Percentiles rank a stretch among this genome's conserved stretches.
These are phyloP conservation scores for Nudaria mundana DNA, from an alignment of 2,888 invertebrate species.

Conservation along the genomic window DNA sequence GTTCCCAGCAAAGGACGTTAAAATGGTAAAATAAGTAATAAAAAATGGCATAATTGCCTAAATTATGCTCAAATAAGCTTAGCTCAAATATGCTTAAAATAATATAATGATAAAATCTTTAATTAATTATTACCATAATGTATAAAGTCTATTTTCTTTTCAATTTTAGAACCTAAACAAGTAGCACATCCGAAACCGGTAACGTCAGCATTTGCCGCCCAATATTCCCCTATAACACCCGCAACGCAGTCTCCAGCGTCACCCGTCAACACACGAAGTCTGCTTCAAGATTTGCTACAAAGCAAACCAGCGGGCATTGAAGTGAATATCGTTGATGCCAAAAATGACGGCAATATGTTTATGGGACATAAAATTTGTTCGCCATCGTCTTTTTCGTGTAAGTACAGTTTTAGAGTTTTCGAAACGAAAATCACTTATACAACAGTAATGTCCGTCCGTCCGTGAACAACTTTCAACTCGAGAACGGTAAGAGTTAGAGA, in stretches of 20 bases:
- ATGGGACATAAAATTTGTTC: constrained; percentile 72
- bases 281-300: constrained; percentile 56
- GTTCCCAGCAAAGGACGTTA: too few species aligned
- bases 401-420: constrained; percentile 27
- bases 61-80: too few species aligned
- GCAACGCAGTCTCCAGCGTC: constrained; percentile 18
- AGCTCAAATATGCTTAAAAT: too few species aligned
- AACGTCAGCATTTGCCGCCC: constrained; percentile 15
- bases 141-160: too few species aligned
- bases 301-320: constrained; percentile 44
- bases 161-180: too few species aligned
- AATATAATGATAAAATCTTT: too few species aligned
- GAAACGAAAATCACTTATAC: background rate
- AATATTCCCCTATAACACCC: constrained; percentile 11
- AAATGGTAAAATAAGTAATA: too few species aligned
- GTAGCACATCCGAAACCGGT: constrained; percentile 16
- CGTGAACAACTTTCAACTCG: too few species aligned
- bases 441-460: too few species aligned
- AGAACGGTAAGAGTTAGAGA: too few species aligned
- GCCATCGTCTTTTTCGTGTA: constrained; percentile 56
- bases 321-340: constrained; percentile 25
- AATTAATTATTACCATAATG: too few species aligned
- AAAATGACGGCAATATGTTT: constrained; percentile 51
- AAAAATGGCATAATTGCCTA: too few species aligned
- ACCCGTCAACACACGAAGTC: constrained; percentile 42